A percentile compares a stretch with the other conserved stretches of the same genome.
These are phyloP conservation scores for Drosophila trapezifrons DNA, from an alignment of 1,140 invertebrate genomes.

Conservation along the genomic window DNA sequence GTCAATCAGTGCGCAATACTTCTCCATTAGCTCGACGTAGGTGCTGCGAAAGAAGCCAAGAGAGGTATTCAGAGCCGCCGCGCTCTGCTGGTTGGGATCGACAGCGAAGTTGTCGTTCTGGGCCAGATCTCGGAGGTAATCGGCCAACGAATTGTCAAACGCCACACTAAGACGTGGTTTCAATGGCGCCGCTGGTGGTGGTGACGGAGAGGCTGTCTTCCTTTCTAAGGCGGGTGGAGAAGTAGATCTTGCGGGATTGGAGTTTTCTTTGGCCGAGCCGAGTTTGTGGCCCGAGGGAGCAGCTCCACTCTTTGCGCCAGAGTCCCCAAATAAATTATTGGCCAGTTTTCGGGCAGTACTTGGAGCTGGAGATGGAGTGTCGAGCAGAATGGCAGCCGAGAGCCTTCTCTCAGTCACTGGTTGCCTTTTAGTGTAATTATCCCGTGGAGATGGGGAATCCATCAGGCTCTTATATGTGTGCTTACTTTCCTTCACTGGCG, in stretches of 20 bases:
- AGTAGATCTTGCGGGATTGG: background rate
- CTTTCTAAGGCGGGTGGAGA: background rate
- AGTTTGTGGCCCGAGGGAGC: slow-evolving; percentile 3
- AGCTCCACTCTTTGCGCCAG: background rate
- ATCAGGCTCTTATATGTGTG: background rate
- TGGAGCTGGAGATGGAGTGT: background rate
- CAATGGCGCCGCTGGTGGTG: background rate
- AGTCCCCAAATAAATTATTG: background rate
- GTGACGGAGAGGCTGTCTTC: background rate
- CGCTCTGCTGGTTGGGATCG: slow-evolving; percentile 53
- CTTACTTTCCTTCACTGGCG: background rate
- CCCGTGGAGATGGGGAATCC: background rate
- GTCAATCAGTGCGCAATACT: slow-evolving; percentile 77
- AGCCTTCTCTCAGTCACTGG: background rate
- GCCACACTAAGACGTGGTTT: slow-evolving; percentile 66
- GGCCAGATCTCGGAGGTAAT: slow-evolving; percentile 65
- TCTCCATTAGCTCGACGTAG: slow-evolving; percentile 77
- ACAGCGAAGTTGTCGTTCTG: slow-evolving; percentile 67
- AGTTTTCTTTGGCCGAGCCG: slow-evolving; percentile 27
- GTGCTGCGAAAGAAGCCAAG: slow-evolving; percentile 57
- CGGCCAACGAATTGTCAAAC: slow-evolving; percentile 65
- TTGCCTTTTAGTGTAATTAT: background rate
- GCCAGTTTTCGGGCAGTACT: background rate
- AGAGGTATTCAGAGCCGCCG: slow-evolving; percentile 28
- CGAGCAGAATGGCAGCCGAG: background rate